Evolutionary conservation across 2,888 invertebrate genomes (phyloP).

Genomic region (Gymnosoma rotundatum): DNA sequence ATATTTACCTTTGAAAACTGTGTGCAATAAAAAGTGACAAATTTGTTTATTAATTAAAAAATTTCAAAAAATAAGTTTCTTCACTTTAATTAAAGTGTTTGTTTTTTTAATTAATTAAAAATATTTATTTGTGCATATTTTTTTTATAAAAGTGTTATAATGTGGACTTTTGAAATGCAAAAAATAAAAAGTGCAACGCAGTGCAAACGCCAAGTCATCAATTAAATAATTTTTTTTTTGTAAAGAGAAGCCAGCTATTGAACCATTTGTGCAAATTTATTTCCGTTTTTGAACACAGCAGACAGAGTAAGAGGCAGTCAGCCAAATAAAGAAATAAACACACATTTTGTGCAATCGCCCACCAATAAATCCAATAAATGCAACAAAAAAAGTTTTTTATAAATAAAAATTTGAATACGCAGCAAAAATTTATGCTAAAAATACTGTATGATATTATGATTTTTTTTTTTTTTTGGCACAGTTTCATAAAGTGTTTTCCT

Average conservation of each 20-base stretch:
- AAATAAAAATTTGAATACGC: conserved; percentile 37
- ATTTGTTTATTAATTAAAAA: too few species aligned
- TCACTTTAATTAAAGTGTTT: too few species aligned
- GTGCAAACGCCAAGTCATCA: not conserved
- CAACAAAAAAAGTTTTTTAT: not conserved
- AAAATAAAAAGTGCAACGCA: not conserved
- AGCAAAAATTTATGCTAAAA: conserved; percentile 50
- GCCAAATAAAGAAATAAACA: not conserved
- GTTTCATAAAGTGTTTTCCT: conserved; percentile 19
- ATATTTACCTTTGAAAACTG: too few species aligned
- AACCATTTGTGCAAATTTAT: conserved; percentile 53
- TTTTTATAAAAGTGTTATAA: too few species aligned
- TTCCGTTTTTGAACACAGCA: conserved; percentile 9
- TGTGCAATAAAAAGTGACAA: too few species aligned
- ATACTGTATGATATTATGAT: conserved; percentile 40
- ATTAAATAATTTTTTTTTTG: not conserved
- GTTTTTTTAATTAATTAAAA: too few species aligned
- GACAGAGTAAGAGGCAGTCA: not conserved
- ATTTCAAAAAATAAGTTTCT: too few species aligned
- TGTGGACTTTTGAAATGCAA: too few species aligned
- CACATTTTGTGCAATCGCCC: not conserved
- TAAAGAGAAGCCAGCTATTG: conserved; percentile 19
- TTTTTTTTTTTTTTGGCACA: conserved; percentile 34
- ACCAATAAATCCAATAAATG: conserved; percentile 48
- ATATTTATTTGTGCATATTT: too few species aligned